phyloP scores from a whole-genome alignment of 1,140 invertebrate genomes.

The Scaptodrosophila lebanonensis region DNA sequence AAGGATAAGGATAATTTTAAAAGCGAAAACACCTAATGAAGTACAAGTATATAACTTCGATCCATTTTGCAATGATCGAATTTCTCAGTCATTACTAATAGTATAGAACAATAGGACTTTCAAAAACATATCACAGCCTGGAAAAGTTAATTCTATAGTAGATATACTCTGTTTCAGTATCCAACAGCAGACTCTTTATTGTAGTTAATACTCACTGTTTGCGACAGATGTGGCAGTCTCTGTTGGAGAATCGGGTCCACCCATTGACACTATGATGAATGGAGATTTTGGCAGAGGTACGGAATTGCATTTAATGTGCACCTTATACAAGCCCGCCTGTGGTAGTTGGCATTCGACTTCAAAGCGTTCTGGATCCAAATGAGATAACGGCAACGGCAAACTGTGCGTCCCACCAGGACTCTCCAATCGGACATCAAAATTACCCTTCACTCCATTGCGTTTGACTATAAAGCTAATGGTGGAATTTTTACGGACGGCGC shows the following conservation, averaged over 20 bases:
- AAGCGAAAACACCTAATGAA: no score
- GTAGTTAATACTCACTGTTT: constrained; percentile 9
- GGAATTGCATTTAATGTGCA: constrained; percentile 91
- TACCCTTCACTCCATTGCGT: constrained; percentile 70
- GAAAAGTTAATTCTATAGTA: no score
- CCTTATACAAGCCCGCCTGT: constrained; percentile 92
- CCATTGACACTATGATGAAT: constrained; percentile 84
- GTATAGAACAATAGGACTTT: no score
- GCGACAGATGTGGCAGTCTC: neutral
- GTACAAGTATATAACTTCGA: neutral
- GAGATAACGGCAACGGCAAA: constrained; percentile 66
- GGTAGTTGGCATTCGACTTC: constrained; percentile 90
- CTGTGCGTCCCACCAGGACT: constrained; percentile 51
- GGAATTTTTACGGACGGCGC: constrained; percentile 53
- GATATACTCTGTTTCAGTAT: no score
- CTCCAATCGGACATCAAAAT: constrained; percentile 70
- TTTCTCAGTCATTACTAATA: no score
- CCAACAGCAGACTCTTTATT: no score
- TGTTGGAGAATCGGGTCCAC: constrained; percentile 81
- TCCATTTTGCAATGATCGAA: no score
- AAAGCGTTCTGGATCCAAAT: constrained; percentile 87
- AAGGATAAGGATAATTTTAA: neutral
- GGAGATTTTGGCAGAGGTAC: constrained; percentile 92
- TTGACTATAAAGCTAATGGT: constrained; percentile 57
- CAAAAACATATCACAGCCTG: no score